Conservation (phyloP, 2,888 invertebrate species). For the Andrena camellia region DNA sequence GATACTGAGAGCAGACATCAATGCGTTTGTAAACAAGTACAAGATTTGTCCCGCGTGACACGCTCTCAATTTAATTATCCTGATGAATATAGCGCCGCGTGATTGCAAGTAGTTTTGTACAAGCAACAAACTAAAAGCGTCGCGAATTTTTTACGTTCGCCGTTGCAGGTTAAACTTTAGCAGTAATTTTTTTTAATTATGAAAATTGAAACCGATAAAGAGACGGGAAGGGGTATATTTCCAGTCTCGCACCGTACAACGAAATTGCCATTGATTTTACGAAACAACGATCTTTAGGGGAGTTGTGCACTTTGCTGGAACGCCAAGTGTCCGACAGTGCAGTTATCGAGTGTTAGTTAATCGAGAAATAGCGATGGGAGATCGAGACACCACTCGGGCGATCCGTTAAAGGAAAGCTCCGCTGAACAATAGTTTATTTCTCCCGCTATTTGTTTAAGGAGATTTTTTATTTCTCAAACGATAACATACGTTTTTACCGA, state of each 20-base stretch:
- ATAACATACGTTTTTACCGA: neutral
- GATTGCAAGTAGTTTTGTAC: constrained; percentile 29
- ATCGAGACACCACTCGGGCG: neutral
- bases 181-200: neutral
- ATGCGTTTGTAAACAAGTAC: constrained; percentile 19
- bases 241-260: constrained; percentile 28
- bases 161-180: neutral
- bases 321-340: neutral
- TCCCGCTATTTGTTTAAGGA: neutral
- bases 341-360: neutral
- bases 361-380: neutral
- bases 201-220: neutral
- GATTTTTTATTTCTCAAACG: neutral
- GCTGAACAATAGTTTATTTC: constrained; percentile 21
- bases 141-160: neutral
- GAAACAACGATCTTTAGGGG: constrained; percentile 19
- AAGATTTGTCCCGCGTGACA: constrained; percentile 25
- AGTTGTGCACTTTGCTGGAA: neutral
- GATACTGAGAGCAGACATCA: constrained; percentile 2
- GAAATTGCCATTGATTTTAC: constrained; percentile 52
- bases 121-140: constrained; percentile 14
- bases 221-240: neutral
- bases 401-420: constrained; percentile 15
- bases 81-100: constrained; percentile 3
- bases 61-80: constrained; percentile 41